Base-by-base conservation (phyloP, 1,140 invertebrate genomes). In the Formica selysi region DNA sequence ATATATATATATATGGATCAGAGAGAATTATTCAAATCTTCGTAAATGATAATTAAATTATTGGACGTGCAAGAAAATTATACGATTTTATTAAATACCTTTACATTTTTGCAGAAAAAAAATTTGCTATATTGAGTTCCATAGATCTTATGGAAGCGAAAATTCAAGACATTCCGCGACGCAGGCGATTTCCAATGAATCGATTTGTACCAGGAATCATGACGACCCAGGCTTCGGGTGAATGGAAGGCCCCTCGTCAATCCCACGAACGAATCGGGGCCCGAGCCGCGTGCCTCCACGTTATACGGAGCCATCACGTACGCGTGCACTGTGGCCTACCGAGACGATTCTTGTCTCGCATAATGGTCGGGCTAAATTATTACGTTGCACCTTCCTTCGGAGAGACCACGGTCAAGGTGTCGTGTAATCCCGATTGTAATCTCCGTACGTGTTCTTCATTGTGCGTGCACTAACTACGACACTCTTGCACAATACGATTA, bases 271-370 rank as follows among this genome's bases (percentile, higher is more conserved):
- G 4, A 68, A 19, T 19, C 62, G 86, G 68, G 71, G 26, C 26
- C 62, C 38, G 64, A 84, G 62, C 89, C 89, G 92, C 94, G 92
- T 94, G 92, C 93, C 92, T 94, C 89, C 92, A 93, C 93, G 93
- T 92, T 88, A 90, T 87, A 87, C 61, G 83, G 74, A 65, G 67
- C 74, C 65, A 61, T 74, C 83, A 90, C 88, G 79, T 88, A 81
- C 85, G 57, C 59, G 87, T 85, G 85, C 70, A 80, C 74, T 78
- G 19, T 81, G 76, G 80, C 81, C 65, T 71, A 73, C 65, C 71
- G 87, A 86, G 87, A 90, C 87, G 88, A 90, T 90, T 89, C 88
- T 81, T 87, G 88, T 89, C 85, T 89, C 65, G 87, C 85, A 71
- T 76, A 88, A 79, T 89, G 87, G 61, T 61, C 78, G 76, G 38